These are phyloP conservation scores for Arnoldichthys spilopterus DNA, from an alignment of 2,797 vertebrate species.

Conservation along the genomic window DNA sequence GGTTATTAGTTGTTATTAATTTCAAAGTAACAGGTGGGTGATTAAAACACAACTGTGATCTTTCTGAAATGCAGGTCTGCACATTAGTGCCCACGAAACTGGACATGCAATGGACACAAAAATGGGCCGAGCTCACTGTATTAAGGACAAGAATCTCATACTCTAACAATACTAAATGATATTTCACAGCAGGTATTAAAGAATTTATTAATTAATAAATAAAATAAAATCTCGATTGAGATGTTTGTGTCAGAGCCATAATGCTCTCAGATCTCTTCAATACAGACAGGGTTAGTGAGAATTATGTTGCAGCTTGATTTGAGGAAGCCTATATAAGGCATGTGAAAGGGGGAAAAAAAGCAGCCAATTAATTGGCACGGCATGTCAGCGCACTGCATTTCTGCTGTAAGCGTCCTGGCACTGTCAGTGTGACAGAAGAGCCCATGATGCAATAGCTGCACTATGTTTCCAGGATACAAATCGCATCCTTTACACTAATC, in stretches of 20 bases:
- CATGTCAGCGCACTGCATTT: conserved; percentile 44
- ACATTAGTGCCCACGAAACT: neutral
- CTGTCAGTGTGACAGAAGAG: conserved; percentile 1
- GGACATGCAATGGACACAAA: neutral
- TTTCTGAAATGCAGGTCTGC: neutral
- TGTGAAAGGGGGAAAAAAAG: neutral
- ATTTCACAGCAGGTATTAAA: neutral
- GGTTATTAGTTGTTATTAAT: conserved; percentile 28
- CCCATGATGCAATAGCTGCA: conserved; percentile 42
- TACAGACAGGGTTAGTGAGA: neutral
- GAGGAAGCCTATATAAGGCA: neutral
- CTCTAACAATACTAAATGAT: neutral
- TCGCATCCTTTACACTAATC: conserved; percentile 41
- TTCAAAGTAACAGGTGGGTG: conserved; percentile 25
- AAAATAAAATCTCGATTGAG: neutral
- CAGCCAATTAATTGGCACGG: conserved; percentile 10
- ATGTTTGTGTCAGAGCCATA: neutral
- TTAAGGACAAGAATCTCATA: neutral
- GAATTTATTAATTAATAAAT: neutral
- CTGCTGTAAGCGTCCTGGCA: conserved; percentile 27
- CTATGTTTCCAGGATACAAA: conserved; percentile 51
- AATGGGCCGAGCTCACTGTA: neutral
- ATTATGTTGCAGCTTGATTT: neutral
- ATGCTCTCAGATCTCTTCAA: neutral
- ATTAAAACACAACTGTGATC: conserved; percentile 7